These are phyloP conservation scores for Peromyscus nudipes DNA, from an alignment of 2,797 vertebrate genomes.

Conservation along the genomic window DNA sequence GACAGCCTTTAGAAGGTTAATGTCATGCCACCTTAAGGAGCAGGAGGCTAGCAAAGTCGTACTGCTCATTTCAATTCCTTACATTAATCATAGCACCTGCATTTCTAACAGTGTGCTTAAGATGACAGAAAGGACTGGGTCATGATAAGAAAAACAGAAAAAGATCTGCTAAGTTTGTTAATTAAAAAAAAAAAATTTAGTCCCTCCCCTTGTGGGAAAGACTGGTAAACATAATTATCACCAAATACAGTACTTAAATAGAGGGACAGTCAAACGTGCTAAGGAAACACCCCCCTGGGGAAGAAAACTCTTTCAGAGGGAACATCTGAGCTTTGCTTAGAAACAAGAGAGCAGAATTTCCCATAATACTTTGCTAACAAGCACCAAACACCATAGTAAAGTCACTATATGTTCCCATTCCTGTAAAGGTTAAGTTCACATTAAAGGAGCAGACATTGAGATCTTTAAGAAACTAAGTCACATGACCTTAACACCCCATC, in stretches of 20 bases:
- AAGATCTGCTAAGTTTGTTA: constrained; percentile 43
- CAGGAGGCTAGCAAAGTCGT: constrained; percentile 12
- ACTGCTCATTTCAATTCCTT: constrained; percentile 43
- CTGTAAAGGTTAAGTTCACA: constrained; percentile 7
- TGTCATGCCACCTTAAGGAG: constrained; percentile 55
- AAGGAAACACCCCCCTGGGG: constrained; percentile 42
- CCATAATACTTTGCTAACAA: constrained; percentile 7
- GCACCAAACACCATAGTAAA: constrained; percentile 18
- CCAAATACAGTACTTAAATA: constrained; percentile 44
- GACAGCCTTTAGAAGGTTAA: not conserved
- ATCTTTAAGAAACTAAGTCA: constrained; percentile 27
- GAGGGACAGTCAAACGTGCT: constrained; percentile 33
- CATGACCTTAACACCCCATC: constrained; percentile 23
- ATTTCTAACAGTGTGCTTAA: constrained; percentile 37
- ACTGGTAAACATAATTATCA: constrained; percentile 68
- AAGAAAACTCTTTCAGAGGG: constrained; percentile 54
- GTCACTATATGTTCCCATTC: not conserved
- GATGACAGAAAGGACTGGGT: constrained; percentile 47
- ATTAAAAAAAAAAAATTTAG: constrained; percentile 58
- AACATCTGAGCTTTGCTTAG: constrained; percentile 49
- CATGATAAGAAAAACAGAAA: not conserved
- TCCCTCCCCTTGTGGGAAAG: constrained; percentile 54
- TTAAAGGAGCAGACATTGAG: constrained; percentile 46
- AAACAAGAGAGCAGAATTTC: constrained; percentile 53
- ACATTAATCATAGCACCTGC: constrained; percentile 32